Evolutionary conservation across 2,888 invertebrate species (phyloP), one percentile per base, ranked within the genome.

Genomic region (Calameuta pallipes): DNA sequence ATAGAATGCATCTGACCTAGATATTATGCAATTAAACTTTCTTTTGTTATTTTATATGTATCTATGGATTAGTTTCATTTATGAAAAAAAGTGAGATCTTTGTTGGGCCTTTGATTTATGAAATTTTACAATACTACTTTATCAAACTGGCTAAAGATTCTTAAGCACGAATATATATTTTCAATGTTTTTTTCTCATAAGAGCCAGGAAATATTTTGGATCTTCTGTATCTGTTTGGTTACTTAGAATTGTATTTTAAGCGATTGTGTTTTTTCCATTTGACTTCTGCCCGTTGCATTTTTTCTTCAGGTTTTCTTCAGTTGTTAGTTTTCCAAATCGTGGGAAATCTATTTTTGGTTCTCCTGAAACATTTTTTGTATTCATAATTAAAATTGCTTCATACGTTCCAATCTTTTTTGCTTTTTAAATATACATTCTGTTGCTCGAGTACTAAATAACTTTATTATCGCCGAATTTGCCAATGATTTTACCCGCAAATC

Each of bases 1-100:
- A 74, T 75, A 79, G 76, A 69, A 76, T 76, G 74, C 30, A 31
- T 78, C 56, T 56, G 35, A 69, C 33, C 2, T 13, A 76, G 2
- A 76, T 77, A 35, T 75, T 11, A 36, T n/a, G 36, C 11, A 76
- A 1, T 30, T 71, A 12, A 37, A 70, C 1, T 11, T 36, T n/a
- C n/a, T 15, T 31, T 33, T 30, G 9, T 1, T 70, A 69, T 23
- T 12, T 34, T 76, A 70, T 70, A 76, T 23, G 36, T 12, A 23
- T 36, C 31, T 36, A 13, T n/a, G 23, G 15, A 4, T 23, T 6
- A 23, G 2, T 23, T 56, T 23, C 9, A 23, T 56, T 56, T 56
- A 23, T 23, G 9, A 23, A 9, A 56, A 56, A 23, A 23, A 23
- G 56, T 56, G 6, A 23, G 23, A 56, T 0, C 56, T 56, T 23